A percentile compares a stretch with the other conserved stretches of the same genome.
Conservation (phyloP, 2,797 vertebrate genomes). For the Helarctos malayanus region DNA sequence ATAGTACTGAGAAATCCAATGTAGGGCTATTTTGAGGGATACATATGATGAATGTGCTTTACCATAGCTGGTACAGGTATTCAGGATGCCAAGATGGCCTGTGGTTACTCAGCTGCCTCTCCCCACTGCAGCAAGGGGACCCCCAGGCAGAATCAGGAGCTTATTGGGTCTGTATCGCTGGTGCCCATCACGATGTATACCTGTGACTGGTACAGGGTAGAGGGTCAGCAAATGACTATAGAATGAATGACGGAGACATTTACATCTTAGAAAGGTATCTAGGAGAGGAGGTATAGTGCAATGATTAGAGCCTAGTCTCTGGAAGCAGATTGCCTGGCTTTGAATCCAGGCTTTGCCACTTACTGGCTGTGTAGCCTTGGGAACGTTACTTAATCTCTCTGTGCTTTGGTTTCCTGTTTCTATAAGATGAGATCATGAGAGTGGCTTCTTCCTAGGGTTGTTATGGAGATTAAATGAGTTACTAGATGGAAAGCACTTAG, state of each 20-base stretch:
- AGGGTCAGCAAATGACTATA: neutral
- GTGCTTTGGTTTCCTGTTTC: conserved; percentile 39
- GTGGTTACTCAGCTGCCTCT: neutral
- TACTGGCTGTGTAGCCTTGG: conserved; percentile 5
- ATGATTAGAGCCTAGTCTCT: neutral
- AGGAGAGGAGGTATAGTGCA: neutral
- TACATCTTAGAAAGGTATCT: neutral
- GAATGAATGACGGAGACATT: neutral
- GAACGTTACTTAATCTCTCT: conserved; percentile 33
- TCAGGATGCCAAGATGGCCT: neutral
- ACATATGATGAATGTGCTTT: neutral
- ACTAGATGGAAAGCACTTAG: neutral
- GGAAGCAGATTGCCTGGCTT: neutral
- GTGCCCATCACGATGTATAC: neutral
- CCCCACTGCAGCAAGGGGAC: neutral
- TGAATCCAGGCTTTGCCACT: neutral
- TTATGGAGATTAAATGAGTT: neutral
- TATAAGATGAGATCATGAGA: neutral
- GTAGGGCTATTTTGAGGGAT: neutral
- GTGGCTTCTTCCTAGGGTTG: neutral
- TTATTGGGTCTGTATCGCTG: neutral
- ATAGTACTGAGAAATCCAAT: neutral
- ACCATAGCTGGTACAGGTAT: neutral
- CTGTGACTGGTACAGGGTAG: neutral
- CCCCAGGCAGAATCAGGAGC: neutral